Conservation (phyloP, 2,113 vertebrate genomes). For the Ploceus nigricollis region DNA sequence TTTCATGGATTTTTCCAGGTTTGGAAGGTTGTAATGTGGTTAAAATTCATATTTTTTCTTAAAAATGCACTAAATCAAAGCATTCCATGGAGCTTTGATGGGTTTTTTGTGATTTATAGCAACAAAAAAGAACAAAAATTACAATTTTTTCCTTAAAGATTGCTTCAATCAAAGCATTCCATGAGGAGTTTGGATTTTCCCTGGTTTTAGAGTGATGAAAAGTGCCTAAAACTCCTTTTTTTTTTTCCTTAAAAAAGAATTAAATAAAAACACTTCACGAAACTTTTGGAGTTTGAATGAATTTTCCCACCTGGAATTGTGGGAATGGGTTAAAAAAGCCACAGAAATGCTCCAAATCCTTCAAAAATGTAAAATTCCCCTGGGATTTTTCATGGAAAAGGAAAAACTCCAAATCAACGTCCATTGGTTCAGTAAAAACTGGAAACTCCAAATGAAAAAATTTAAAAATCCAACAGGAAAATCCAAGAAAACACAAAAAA, state of each 20-base stretch:
- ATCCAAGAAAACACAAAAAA: not conserved
- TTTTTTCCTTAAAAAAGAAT: not conserved
- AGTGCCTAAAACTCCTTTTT: fast-evolving
- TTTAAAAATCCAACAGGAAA: not conserved
- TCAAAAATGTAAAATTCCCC: not conserved
- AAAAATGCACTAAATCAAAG: fast-evolving
- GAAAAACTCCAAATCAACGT: fast-evolving
- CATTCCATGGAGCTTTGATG: fast-evolving
- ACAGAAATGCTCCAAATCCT: fast-evolving
- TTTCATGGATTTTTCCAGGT: not conserved
- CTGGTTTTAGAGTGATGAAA: too few species aligned
- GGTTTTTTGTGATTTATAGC: fast-evolving
- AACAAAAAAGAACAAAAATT: not conserved
- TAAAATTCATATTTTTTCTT: not conserved
- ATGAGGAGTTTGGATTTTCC: fast-evolving
- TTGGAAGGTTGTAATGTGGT: not conserved
- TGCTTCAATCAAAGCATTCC: fast-evolving
- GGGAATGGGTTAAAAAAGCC: not conserved
- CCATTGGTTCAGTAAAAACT: fast-evolving
- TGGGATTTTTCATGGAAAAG: not conserved
- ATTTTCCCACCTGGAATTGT: not conserved
- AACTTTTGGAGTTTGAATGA: fast-evolving
- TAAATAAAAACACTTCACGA: fast-evolving
- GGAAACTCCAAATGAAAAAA: fast-evolving
- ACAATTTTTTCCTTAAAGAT: fast-evolving